phyloP scores from a whole-genome alignment of 2,888 invertebrate genomes.

The Dryadula phaetusa region DNA sequence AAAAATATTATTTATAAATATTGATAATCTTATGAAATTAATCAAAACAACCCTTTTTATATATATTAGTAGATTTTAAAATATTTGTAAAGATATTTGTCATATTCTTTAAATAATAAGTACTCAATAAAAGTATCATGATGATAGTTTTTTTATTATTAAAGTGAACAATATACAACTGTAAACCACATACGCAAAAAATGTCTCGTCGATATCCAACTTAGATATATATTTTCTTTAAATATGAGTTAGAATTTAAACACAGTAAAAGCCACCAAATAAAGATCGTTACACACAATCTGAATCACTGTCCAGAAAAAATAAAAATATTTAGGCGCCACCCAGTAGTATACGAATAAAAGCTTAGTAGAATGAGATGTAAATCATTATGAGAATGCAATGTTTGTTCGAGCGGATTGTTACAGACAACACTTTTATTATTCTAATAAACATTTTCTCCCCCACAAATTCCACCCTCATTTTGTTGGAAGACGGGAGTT shows the following conservation, averaged over 20 bases:
- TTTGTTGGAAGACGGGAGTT: constrained; percentile 52
- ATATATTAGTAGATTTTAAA: too few relatives aligned
- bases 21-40: too few relatives aligned
- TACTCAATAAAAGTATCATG: too few relatives aligned
- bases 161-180: too few relatives aligned
- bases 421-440: constrained; percentile 66
- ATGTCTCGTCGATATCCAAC: too few relatives aligned
- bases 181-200: too few relatives aligned
- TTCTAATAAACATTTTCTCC: constrained; percentile 63
- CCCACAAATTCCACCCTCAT: constrained; percentile 61
- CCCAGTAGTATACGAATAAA: constrained; percentile 21
- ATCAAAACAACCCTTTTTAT: too few relatives aligned
- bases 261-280: constrained; percentile 12
- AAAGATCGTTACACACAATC: constrained; percentile 28
- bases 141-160: too few relatives aligned
- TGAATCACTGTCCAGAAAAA: constrained; percentile 33
- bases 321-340: constrained; percentile 27
- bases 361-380: constrained; percentile 24
- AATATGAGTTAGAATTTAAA: neutral
- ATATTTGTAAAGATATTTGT: too few relatives aligned
- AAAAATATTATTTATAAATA: neutral
- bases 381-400: constrained; percentile 31
- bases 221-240: neutral
- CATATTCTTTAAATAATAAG: too few relatives aligned
- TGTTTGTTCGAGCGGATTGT: constrained; percentile 48